Evolutionary conservation across 2,797 vertebrate species (phyloP), one percentile per base, ranked within the genome.

Genomic region (Agapornis canus): DNA sequence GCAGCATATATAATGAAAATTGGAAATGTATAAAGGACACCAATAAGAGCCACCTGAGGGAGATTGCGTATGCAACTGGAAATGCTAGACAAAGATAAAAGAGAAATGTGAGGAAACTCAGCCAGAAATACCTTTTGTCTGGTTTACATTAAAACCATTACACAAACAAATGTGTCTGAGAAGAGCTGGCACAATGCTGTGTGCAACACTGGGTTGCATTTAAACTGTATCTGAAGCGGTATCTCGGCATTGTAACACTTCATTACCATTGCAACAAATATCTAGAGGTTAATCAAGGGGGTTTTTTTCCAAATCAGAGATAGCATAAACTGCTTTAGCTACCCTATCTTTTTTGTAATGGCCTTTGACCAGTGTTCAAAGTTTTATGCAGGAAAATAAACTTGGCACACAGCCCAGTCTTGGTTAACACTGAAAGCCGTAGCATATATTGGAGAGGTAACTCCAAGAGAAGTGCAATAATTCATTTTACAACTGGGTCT

Each of bases 1-100:
- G 54, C 88, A 92, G 82, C 6, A 4, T 47, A 26, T 76, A 9
- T 47, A 52, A 75, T 69, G 70, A 86, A 86, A 92, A 90, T 16
- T 11, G 29, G 37, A 82, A 61, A 69, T 92, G 65, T 76, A 31
- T 82, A 64, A 92, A 84, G 47, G 42, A 61, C 73, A 69, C 3
- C 7, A n/a, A 20, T 59, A 79, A 70, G 29, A 71, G 68, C 52
- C 51, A 45, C 63, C 40, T 39, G 16, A 13, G 65, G 72, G 27
- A 70, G 51, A 77, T 15, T 54, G 42, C 72, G 82, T 19, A 49
- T 82, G 69, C 56, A 61, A 5, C 35, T 79, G 31, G 60, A 93
- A 43, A 63, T 86, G 43, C 57, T 63, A 83, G 64, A 57, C 49
- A 77, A 57, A 72, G 54, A 60, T 64, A 71, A 49, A 72, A 61